These are phyloP conservation scores for Heliocidaris erythrogramma DNA, from an alignment of 35 echinoderm and acorn worm genomes.

Conservation along the genomic window DNA sequence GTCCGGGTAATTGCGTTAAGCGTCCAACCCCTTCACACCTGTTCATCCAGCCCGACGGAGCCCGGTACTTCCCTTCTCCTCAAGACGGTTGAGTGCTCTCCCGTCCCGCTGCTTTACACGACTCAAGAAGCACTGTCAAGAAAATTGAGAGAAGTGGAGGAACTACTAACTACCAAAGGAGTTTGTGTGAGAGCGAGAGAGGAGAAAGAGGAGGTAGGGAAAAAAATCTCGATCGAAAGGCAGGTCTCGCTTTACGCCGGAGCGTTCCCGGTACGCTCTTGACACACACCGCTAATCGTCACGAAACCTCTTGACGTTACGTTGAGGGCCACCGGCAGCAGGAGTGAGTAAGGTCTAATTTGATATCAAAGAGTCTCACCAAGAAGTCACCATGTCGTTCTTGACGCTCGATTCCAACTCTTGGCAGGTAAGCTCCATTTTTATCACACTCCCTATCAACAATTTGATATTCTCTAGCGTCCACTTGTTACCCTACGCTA, in stretches of 20 bases:
- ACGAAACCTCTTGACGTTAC: slow-evolving; percentile 23
- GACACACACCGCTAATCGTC: slow-evolving; percentile 42
- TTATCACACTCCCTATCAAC: neutral
- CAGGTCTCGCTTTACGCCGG: slow-evolving; percentile 42
- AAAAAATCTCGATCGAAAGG: neutral
- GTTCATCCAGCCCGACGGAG: neutral
- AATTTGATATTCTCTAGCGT: slow-evolving; percentile 18
- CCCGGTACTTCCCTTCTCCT: slow-evolving; percentile 6
- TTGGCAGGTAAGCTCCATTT: slow-evolving; percentile 40
- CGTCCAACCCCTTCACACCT: neutral
- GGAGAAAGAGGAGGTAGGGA: neutral
- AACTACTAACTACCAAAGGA: neutral
- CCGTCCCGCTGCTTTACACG: neutral
- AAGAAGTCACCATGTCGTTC: slow-evolving; percentile 42
- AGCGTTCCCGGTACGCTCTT: slow-evolving; percentile 42
- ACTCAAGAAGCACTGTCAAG: neutral
- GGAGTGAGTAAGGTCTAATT: neutral
- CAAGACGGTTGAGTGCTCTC: neutral
- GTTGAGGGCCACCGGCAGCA: neutral
- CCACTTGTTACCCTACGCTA: neutral
- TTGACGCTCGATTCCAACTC: slow-evolving; percentile 42
- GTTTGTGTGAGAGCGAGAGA: slow-evolving; percentile 7
- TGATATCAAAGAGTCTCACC: slow-evolving; percentile 6
- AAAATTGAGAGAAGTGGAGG: slow-evolving; percentile 17
- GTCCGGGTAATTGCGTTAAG: neutral